A percentile compares a stretch with the other conserved stretches of the same genome.
phyloP scores from a whole-genome alignment of 2,797 vertebrate species.

The Prionace glauca region DNA sequence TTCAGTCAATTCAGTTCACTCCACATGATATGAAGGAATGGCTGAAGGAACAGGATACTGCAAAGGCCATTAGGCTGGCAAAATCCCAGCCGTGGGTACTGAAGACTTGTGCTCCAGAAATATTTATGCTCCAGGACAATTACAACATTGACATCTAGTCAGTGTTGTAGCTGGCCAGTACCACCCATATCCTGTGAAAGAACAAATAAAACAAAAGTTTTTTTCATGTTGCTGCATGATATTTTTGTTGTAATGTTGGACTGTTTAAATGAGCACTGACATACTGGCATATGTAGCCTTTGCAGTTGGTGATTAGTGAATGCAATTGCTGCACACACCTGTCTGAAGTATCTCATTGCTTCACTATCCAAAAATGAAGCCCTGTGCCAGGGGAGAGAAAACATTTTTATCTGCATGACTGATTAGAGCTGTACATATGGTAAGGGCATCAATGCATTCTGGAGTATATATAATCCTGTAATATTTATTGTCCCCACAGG shows the following conservation, averaged over 20 bases:
- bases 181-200: background rate
- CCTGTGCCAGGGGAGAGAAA: background rate
- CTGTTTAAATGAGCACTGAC: background rate
- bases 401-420: slow-evolving; percentile 30
- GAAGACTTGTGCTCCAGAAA: too few relatives aligned
- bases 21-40: too few relatives aligned
- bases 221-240: background rate
- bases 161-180: background rate
- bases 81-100: too few relatives aligned
- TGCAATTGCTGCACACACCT: background rate
- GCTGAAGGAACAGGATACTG: too few relatives aligned
- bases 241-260: background rate
- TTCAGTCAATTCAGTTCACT: too few relatives aligned
- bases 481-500: background rate
- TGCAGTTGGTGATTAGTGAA: background rate
- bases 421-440: background rate
- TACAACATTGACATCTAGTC: too few relatives aligned
- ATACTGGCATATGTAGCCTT: background rate
- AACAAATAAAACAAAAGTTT: background rate
- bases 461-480: background rate
- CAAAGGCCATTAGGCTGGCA: too few relatives aligned
- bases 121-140: too few relatives aligned
- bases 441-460: background rate
- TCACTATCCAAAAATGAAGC: background rate
- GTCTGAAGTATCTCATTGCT: background rate